Evolutionary conservation across 2,797 vertebrate genomes (phyloP).

Genomic region (Sebastes cheni): DNA sequence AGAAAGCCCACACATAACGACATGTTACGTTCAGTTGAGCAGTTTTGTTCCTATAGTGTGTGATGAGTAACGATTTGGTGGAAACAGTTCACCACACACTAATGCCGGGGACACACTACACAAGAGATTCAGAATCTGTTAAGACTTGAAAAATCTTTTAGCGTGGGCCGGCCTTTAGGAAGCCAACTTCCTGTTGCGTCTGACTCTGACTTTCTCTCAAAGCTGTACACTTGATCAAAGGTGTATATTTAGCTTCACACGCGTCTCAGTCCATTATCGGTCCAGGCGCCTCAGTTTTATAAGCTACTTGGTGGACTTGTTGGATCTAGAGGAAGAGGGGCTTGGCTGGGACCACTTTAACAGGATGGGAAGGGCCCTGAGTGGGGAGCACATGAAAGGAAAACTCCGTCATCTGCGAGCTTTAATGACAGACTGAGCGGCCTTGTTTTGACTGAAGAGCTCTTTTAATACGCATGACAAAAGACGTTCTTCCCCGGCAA

Average conservation of each 20-base stretch:
- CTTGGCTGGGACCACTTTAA: slow-evolving; percentile 45
- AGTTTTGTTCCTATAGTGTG: no score
- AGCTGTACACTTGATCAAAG: background rate
- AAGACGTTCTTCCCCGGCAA: slow-evolving; percentile 63
- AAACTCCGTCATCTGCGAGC: slow-evolving; percentile 71
- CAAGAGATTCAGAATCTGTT: background rate
- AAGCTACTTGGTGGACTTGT: slow-evolving; percentile 25
- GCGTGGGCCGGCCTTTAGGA: background rate
- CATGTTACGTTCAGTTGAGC: no score
- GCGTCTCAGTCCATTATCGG: background rate
- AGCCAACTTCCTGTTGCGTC: background rate
- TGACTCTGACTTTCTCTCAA: background rate
- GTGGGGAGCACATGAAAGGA: slow-evolving; percentile 77
- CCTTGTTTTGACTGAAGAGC: slow-evolving; percentile 81
- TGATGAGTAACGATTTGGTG: no score
- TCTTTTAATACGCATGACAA: slow-evolving; percentile 81
- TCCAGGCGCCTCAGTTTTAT: slow-evolving; percentile 1
- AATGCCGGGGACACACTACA: no score
- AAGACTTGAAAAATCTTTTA: no score
- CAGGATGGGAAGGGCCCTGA: slow-evolving; percentile 76
- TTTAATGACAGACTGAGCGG: slow-evolving; percentile 76
- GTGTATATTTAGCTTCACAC: slow-evolving; percentile 7
- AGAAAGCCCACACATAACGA: no score
- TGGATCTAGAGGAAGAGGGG: slow-evolving; percentile 31
- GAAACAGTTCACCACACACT: no score